Percentiles rank a stretch among this genome's conserved stretches.
phyloP scores from a whole-genome alignment of 2,888 invertebrate species.

The Chrysotoxum bicinctum region DNA sequence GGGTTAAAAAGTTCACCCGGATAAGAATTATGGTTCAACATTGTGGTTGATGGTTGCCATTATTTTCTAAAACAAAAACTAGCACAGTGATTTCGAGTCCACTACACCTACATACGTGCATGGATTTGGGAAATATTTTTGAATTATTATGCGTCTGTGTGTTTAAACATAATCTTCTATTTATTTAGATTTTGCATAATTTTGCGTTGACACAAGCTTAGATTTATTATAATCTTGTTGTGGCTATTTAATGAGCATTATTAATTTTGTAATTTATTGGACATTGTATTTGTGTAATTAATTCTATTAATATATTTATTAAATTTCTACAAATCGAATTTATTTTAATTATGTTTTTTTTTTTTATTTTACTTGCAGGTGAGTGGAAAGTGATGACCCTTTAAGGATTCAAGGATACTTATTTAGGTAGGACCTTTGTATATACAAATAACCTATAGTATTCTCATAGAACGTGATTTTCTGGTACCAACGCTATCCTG shows the following conservation, averaged over 20 bases:
- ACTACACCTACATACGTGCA: no score
- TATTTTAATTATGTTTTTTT: neutral
- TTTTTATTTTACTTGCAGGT: neutral
- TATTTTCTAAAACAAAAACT: neutral
- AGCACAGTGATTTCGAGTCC: neutral
- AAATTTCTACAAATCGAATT: neutral
- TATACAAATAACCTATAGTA: no score
- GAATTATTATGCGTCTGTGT: neutral
- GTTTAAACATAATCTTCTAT: neutral
- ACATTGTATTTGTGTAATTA: neutral
- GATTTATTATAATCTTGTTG: constrained; percentile 1
- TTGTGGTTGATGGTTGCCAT: constrained; percentile 8
- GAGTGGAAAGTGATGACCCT: neutral
- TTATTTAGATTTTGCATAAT: constrained; percentile 13
- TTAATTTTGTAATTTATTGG: neutral
- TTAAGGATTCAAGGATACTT: neutral
- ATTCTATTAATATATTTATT: neutral
- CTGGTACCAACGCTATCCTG: no score
- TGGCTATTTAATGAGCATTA: neutral
- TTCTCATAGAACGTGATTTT: no score
- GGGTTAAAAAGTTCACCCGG: neutral
- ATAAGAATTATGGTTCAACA: constrained; percentile 23
- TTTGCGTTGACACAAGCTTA: neutral
- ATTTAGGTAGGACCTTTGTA: no score
- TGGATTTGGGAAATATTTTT: neutral